Base-by-base conservation (phyloP, 2,113 vertebrate genomes). In the Indri indri region DNA sequence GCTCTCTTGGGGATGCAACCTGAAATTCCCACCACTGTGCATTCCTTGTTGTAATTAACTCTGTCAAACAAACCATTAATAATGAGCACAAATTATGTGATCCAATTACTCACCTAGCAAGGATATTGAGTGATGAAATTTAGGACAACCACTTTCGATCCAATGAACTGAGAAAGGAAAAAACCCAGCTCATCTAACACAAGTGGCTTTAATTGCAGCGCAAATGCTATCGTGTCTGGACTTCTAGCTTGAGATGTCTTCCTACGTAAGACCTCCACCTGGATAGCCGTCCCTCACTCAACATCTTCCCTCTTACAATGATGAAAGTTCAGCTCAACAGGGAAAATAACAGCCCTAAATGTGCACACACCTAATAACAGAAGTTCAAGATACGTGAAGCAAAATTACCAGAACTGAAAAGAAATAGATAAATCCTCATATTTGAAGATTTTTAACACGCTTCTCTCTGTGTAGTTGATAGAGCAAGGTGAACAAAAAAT, bases 151-250 rank as follows among this genome's bases (percentile, higher is more conserved):
- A 32, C 40, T 71, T n/a, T 22, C 30, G 27, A 73, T 27, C 63
- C 52, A 63, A 79, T 20, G 23, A 71, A 50, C 71, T 12, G 34
- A n/a, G 8, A 50, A 76, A 30, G 14, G 37, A 42, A 37, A 65
- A 37, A 47, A 18, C 6, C 66, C 11, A 27, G 14, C 30, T 18
- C 52, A 25, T 32, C 63, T 66, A n/a, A 47, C 61, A 12, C 9
- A 10, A 8, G 66, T 7, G 14, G 25, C 20, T 68, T 14, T 25
- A 4, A 27, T 57, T 50, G 25, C 16, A 3, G 3, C 0, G 2
- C 45, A 4, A 2, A 9, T 3, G 25, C 1, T 30, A 2, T 17
- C 2, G 0, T 14, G 1, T 2, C 22, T 45, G 22, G 14, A 45
- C 22, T 23, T 13, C 3, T n/a, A 61, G 23, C 20, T 13, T 1